Percentiles rank a stretch among this genome's conserved stretches.
phyloP scores from a whole-genome alignment of 1,140 invertebrate genomes.

The Melitaea cinxia region DNA sequence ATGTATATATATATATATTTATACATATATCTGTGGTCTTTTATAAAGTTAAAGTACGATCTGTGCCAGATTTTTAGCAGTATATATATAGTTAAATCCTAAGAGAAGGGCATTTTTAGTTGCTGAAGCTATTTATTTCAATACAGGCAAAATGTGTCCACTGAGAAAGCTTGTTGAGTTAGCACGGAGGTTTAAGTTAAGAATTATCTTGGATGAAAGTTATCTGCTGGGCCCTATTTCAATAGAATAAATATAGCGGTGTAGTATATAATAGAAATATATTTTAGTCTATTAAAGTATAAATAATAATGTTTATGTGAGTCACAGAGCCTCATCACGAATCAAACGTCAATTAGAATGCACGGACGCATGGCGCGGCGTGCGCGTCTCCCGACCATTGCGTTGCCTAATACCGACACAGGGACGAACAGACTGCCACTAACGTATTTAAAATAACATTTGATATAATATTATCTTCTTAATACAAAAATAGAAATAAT shows the following conservation, averaged over 20 bases:
- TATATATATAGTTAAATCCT: conserved; percentile 85
- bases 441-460: too few species aligned
- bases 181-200: conserved; percentile 93
- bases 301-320: conserved; percentile 10
- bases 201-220: conserved; percentile 97
- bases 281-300: neutral
- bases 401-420: conserved; percentile 32
- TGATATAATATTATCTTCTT: too few species aligned
- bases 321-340: conserved; percentile 12
- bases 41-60: too few species aligned
- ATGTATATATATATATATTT: too few species aligned
- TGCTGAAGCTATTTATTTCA: conserved; percentile 96
- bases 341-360: conserved; percentile 37
- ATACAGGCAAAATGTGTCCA: conserved; percentile 94
- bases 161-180: conserved; percentile 91
- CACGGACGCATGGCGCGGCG: conserved; percentile 29
- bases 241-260: too few species aligned
- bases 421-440: conserved; percentile 18
- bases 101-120: conserved; percentile 95
- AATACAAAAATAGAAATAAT: too few species aligned
- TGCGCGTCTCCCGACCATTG: conserved; percentile 13
- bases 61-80: too few species aligned
- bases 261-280: neutral
- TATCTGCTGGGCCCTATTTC: too few species aligned
- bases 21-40: too few species aligned